Evolutionary conservation across 2,113 vertebrate species (phyloP), one percentile per base, ranked within the genome.

Genomic region (Crypturellus undulatus): DNA sequence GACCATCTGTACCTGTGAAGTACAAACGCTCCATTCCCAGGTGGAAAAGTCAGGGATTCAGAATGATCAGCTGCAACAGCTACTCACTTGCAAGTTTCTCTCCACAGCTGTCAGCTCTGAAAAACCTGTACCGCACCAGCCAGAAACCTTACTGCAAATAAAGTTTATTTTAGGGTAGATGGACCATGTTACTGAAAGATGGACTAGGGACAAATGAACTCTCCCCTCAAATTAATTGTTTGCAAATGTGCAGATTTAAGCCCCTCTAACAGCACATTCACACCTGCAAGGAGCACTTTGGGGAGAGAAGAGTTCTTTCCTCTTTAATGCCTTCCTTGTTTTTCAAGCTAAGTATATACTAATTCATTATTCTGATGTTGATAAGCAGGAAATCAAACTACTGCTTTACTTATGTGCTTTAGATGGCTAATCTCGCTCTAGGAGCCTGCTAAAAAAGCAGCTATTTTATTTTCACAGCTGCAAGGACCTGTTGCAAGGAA

Each of bases 161-260:
- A 95, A 95, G 25, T 18, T 45, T 16, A 28, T 72, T 87, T 86
- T 63, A 62, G 71, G 54, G 85, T 63, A 96, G 87, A 79, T 68
- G 94, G 92, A 92, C 62, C 92, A 32, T 63, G 42, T 42, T 78
- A 75, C 40, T 84, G 88, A 94, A 43, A 95, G 88, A 93, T 79
- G 45, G 88, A 96, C 89, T 88, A 92, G 40, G 83, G 77, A 72
- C 85, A 83, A 92, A 71, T 38, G 2, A 47, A 52, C 82, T 13
- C 24, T 22, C 14, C 1, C 26, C 17, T 71, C 2, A 14, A 68
- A 87, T 43, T 58, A 81, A 91, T 91, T 93, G 81, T 89, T 84
- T 85, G 54, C 70, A 85, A 91, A 82, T 24, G 25, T 17, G 75
- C 59, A 82, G 68, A 82, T 52, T 42, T 12, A 79, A 71, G 8